Base-by-base conservation (phyloP, 2,797 vertebrate genomes). In the Falco concolor region DNA sequence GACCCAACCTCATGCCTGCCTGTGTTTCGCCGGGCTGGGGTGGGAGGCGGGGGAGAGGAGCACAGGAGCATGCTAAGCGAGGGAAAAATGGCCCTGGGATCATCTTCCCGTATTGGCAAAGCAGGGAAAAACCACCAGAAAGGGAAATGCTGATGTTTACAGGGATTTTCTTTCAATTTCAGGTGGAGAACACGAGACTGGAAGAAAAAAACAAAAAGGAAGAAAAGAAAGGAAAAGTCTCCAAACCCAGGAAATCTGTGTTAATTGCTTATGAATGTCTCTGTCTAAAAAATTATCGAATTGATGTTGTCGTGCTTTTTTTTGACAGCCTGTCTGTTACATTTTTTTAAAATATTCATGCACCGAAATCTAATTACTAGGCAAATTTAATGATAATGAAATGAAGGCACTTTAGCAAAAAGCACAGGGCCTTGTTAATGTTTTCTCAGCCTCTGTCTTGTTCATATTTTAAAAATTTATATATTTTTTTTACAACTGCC, bases 361-460 rank as follows among this genome's bases (percentile, higher is more conserved):
- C 83, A 64, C 87, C 0, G n/a, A 90, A 95, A 94, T 95, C 92
- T 94, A 92, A 96, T 94, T 93, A 89, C 88, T 63, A 91, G 91
- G 93, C 87, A 95, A 94, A 97, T 96, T 91, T 95, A 95, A 95
- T 95, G 87, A 87, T 94, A 93, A 95, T 95, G 95, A 96, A 95
- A 85, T 87, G 93, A 95, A 96, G 92, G 94, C 89, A 86, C 94
- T 95, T 94, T 69, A 94, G 90, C 90, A 93, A 93, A 78, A 95
- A 95, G 94, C 95, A 73, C 42, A 18, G 75, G 95, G 93, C 87
- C 93, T 76, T 69, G 93, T 89, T 93, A 75, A 92, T 91, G 87
- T 92, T 96, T 96, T 84, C 94, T 76, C 94, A 93, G 89, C 60
- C 94, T 92, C 93, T 86, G 89, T 53, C 92, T 95, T 89, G 79